Evolutionary conservation across 2,888 invertebrate genomes (phyloP).

Genomic region (Petrolisthes manimaculis): DNA sequence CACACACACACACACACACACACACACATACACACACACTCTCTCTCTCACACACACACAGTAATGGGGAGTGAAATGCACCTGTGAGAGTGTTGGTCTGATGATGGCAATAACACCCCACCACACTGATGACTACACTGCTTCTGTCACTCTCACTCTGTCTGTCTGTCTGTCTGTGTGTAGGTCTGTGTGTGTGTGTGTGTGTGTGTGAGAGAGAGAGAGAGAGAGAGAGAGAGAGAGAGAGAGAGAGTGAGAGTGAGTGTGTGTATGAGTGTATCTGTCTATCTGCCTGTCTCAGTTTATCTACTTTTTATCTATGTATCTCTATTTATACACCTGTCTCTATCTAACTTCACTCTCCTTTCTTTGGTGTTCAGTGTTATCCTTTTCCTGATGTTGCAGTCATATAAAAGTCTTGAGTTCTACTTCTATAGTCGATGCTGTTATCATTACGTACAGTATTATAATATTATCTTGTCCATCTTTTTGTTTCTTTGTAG

Average conservation of each 20-base stretch:
- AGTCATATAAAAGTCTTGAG: too few species aligned
- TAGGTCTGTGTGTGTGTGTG: not conserved
- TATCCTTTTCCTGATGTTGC: too few species aligned
- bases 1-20: slow-evolving; percentile 1
- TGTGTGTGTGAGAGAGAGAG: not conserved
- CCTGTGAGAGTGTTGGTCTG: not conserved
- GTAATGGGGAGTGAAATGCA: not conserved
- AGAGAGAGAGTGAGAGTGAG: not conserved
- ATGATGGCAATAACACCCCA: not conserved
- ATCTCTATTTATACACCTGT: too few species aligned
- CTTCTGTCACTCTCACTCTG: not conserved
- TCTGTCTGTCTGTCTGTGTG: not conserved
- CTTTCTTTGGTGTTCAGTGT: too few species aligned
- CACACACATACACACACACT: slow-evolving; percentile 6
- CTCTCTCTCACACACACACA: not conserved
- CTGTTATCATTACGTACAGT: too few species aligned
- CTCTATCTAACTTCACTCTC: too few species aligned
- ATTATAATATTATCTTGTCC: too few species aligned
- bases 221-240: slow-evolving; percentile 1
- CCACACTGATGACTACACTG: not conserved
- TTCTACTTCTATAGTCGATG: too few species aligned
- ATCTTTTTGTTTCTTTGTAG: too few species aligned
- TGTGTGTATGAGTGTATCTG: too few species aligned
- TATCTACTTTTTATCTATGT: too few species aligned
- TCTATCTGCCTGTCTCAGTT: too few species aligned